phyloP scores from a whole-genome alignment of 2,113 vertebrate species.

The Genyomyrus donnyi region DNA sequence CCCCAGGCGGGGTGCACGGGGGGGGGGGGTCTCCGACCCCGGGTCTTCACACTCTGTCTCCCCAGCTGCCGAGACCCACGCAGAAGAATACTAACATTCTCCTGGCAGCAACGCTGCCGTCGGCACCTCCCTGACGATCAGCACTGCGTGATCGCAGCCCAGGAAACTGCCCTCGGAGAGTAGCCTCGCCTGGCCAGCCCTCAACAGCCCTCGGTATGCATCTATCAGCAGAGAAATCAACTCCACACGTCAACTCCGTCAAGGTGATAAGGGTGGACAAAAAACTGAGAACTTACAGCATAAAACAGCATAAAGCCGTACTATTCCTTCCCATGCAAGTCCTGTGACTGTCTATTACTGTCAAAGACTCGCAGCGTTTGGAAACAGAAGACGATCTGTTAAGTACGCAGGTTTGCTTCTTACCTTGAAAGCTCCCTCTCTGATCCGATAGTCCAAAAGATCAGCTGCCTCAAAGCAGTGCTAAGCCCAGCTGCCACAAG shows the following conservation, averaged over 20 bases:
- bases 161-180: background rate
- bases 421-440: conserved; percentile 53
- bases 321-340: background rate
- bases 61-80: conserved; percentile 9
- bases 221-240: background rate
- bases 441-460: conserved; percentile 51
- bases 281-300: background rate
- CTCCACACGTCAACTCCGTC: background rate
- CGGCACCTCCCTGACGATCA: conserved; percentile 36
- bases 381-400: background rate
- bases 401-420: conserved; percentile 32
- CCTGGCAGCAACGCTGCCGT: conserved; percentile 39
- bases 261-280: background rate
- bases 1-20: background rate
- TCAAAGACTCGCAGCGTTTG: background rate
- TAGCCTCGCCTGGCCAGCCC: background rate
- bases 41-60: background rate
- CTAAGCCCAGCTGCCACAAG: background rate
- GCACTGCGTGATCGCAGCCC: conserved; percentile 8
- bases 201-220: background rate
- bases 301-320: background rate
- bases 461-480: conserved; percentile 33
- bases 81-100: conserved; percentile 38
- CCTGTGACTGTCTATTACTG: background rate
- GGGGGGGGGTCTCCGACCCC: background rate